Percentiles rank a stretch among this genome's conserved stretches.
These are phyloP conservation scores for Oncorhynchus keta DNA, from an alignment of 2,113 vertebrate genomes.

Conservation along the genomic window DNA sequence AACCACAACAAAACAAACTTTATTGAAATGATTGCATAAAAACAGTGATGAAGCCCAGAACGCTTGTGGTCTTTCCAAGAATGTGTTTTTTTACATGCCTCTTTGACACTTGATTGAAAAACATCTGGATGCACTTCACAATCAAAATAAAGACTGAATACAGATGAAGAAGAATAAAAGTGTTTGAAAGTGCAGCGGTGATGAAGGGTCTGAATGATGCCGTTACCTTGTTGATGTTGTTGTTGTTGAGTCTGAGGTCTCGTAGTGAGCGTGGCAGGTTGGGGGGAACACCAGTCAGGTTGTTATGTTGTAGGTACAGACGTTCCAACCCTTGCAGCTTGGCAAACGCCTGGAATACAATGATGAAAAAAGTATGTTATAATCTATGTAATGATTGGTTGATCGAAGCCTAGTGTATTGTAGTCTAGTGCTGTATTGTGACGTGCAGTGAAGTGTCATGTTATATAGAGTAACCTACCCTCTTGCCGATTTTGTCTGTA, in stretches of 20 bases:
- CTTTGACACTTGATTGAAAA: too few relatives aligned
- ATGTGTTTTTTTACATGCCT: too few relatives aligned
- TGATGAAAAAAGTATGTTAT: neutral
- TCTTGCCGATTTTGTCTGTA: conserved; percentile 80
- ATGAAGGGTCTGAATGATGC: conserved; percentile 8
- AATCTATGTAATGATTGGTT: neutral
- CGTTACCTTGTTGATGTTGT: conserved; percentile 81
- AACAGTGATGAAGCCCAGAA: too few relatives aligned
- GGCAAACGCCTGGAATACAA: conserved; percentile 75
- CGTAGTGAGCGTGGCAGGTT: conserved; percentile 83
- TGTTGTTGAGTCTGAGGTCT: conserved; percentile 87
- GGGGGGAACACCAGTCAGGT: conserved; percentile 83
- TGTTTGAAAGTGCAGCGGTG: too few relatives aligned
- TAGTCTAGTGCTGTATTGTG: too few relatives aligned
- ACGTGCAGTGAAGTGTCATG: neutral
- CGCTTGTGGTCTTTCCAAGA: too few relatives aligned
- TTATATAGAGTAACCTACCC: conserved; percentile 40
- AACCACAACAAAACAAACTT: conserved; percentile 16
- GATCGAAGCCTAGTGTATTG: neutral
- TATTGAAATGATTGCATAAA: neutral
- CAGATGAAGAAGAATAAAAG: neutral
- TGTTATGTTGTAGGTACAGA: conserved; percentile 92
- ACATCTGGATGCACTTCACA: neutral
- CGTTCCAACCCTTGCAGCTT: conserved; percentile 82
- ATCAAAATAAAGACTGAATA: neutral